Conservation (phyloP, 2,113 vertebrate species). For the Heterocephalus glaber region DNA sequence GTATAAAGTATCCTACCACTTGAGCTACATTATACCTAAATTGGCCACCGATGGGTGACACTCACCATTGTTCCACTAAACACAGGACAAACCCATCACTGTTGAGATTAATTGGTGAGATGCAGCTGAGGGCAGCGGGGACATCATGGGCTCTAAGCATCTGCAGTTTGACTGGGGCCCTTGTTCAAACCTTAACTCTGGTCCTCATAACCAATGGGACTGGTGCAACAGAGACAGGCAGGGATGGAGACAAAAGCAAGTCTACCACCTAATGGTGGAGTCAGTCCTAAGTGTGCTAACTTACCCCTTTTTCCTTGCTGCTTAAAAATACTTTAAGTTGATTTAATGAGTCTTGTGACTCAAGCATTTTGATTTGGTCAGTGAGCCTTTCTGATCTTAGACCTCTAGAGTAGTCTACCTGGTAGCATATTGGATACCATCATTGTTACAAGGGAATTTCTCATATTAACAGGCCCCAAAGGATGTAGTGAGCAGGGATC, state of each 20-base stretch:
- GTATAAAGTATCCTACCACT: background rate
- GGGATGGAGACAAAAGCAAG: background rate
- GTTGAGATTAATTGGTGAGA: background rate
- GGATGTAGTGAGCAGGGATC: background rate
- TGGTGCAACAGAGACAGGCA: background rate
- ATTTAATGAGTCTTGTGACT: background rate
- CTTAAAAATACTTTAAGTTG: background rate
- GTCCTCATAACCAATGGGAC: background rate
- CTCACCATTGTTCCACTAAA: background rate
- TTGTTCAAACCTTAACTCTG: background rate
- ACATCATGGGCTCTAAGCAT: background rate
- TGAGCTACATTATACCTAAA: background rate
- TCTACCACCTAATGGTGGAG: background rate
- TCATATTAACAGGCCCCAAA: background rate
- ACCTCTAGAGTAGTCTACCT: background rate
- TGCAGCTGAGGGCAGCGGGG: background rate
- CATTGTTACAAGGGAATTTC: background rate
- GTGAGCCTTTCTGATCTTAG: background rate
- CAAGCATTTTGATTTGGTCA: conserved; percentile 4
- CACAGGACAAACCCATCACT: background rate
- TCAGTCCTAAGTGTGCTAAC: background rate
- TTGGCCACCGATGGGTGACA: background rate
- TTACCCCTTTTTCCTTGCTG: background rate
- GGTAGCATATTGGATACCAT: background rate
- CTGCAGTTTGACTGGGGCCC: background rate